These are phyloP conservation scores for Nymphalis io DNA, from an alignment of 1,140 invertebrate species.

Conservation along the genomic window DNA sequence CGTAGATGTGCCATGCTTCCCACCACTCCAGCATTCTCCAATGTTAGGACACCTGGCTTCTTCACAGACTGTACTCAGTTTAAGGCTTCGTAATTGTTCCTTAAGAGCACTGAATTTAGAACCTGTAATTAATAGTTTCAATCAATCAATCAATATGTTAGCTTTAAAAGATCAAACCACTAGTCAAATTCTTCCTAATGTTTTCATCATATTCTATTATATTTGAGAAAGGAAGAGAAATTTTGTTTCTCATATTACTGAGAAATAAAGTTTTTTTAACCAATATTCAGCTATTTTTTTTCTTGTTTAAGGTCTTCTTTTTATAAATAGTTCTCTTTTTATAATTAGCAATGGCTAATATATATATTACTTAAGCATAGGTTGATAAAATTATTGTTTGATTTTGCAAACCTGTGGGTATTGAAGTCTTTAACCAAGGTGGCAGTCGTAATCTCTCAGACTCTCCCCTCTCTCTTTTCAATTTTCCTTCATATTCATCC, in stretches of 20 bases:
- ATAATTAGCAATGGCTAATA: no score
- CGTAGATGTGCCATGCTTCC: conserved; percentile 91
- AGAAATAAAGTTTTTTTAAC: no score
- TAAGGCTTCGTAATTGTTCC: conserved; percentile 91
- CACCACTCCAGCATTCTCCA: conserved; percentile 99
- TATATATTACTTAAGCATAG: no score
- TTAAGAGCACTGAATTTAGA: conserved; percentile 93
- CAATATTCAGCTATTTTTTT: no score
- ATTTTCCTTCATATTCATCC: conserved; percentile 88
- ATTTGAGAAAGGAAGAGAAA: no score
- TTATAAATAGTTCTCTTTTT: no score
- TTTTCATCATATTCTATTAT: no score
- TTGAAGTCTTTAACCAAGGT: conserved; percentile 98
- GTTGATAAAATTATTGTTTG: not conserved
- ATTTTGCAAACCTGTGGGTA: conserved; percentile 88
- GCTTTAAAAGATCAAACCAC: no score
- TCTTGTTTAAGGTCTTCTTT: no score
- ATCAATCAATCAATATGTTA: no score
- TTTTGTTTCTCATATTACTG: no score
- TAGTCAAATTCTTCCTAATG: no score
- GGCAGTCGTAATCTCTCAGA: conserved; percentile 92
- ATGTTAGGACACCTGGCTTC: conserved; percentile 99
- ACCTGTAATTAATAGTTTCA: conserved; percentile 70
- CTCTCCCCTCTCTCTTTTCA: conserved; percentile 92
- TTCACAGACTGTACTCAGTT: conserved; percentile 98